These are phyloP conservation scores for Phaethornis superciliosus DNA, from an alignment of 2,113 vertebrate genomes.

Conservation along the genomic window DNA sequence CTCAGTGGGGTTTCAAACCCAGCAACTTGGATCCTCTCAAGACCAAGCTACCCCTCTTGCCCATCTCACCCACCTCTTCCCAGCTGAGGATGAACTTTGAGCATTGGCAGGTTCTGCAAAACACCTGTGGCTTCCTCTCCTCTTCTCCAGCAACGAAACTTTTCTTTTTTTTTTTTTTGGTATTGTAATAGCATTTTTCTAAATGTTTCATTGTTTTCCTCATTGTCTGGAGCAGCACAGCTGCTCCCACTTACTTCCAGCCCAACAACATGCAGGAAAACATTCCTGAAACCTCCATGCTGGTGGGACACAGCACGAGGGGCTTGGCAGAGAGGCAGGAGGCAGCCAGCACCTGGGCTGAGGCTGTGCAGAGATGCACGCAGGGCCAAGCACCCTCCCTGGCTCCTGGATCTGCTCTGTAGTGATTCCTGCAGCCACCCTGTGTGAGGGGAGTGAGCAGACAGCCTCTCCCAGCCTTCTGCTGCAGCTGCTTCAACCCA, in stretches of 20 bases:
- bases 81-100: rapidly evolving
- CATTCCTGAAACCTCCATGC: neutral
- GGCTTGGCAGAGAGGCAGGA: neutral
- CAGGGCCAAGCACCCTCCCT: neutral
- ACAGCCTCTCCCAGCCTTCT: neutral
- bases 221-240: neutral
- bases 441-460: rapidly evolving
- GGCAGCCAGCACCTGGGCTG: neutral
- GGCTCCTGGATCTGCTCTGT: neutral
- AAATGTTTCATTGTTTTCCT: neutral
- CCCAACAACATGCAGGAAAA: neutral
- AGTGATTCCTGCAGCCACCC: neutral
- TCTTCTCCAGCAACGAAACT: neutral
- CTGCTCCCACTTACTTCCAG: slow-evolving; percentile 46
- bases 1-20: neutral
- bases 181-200: neutral
- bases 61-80: neutral
- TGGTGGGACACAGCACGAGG: neutral
- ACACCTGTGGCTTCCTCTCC: neutral
- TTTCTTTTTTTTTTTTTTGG: neutral
- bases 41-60: neutral
- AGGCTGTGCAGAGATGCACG: rapidly evolving
- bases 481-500: neutral
- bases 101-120: neutral
- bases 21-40: neutral